Percentiles rank a stretch among this genome's conserved stretches.
Conservation (phyloP, 2,888 invertebrate genomes). For the Phortica magna region DNA sequence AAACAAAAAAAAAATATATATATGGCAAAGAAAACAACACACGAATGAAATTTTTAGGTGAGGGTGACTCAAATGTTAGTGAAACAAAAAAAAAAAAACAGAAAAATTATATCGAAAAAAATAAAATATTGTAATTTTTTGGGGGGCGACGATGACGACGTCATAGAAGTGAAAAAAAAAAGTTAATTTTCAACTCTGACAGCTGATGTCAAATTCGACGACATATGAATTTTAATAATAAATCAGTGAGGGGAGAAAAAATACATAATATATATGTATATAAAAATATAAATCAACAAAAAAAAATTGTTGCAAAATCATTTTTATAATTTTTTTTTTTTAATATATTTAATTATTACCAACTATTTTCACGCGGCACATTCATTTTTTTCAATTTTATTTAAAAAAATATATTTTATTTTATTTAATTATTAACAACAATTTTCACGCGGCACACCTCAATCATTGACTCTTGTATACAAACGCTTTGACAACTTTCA, state of each 20-base stretch:
- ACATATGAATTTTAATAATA: slow-evolving; percentile 68
- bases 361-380: no score
- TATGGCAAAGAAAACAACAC: background rate
- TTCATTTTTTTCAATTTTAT: no score
- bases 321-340: no score
- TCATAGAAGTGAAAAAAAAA: slow-evolving; percentile 18
- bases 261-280: background rate
- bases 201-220: slow-evolving; percentile 70
- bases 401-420: no score
- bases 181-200: slow-evolving; percentile 68
- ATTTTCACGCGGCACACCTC: no score
- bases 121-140: background rate
- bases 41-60: background rate
- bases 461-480: no score
- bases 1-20: background rate
- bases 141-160: background rate
- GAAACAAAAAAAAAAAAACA: slow-evolving; percentile 14
- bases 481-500: no score
- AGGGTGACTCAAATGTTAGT: slow-evolving; percentile 6
- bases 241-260: slow-evolving; percentile 39
- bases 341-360: no score
- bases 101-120: slow-evolving; percentile 16
- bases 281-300: background rate
- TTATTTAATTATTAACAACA: no score
- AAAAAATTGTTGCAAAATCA: no score